Percentiles rank a stretch among this genome's conserved stretches.
phyloP scores from a whole-genome alignment of 2,797 vertebrate species.

The Pampus argenteus region DNA sequence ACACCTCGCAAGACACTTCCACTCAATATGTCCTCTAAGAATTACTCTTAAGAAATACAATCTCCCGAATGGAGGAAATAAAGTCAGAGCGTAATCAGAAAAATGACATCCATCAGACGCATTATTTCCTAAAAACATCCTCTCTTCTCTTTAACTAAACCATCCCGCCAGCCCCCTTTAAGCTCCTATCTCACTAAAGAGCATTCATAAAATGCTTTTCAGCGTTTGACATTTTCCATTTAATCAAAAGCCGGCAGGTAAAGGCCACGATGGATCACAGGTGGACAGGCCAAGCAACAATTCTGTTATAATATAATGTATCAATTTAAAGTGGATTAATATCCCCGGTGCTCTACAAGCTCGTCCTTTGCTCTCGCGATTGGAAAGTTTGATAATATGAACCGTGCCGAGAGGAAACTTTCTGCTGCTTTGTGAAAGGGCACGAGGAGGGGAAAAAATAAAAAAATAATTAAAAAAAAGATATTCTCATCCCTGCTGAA shows the following conservation, averaged over 20 bases:
- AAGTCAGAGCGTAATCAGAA: slow-evolving; percentile 48
- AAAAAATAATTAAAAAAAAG: too few relatives aligned
- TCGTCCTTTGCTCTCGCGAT: slow-evolving; percentile 65
- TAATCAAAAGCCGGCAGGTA: slow-evolving; percentile 75
- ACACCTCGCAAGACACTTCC: slow-evolving; percentile 34
- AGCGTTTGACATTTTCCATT: slow-evolving; percentile 82
- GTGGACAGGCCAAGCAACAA: slow-evolving; percentile 65
- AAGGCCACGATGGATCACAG: slow-evolving; percentile 74
- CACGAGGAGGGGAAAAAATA: not conserved
- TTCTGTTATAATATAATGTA: slow-evolving; percentile 71
- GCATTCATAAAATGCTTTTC: slow-evolving; percentile 75
- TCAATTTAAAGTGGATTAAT: slow-evolving; percentile 76
- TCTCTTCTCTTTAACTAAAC: not conserved
- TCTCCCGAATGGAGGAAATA: slow-evolving; percentile 56
- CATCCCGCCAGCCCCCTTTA: slow-evolving; percentile 30
- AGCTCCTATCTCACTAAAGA: slow-evolving; percentile 68
- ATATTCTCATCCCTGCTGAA: slow-evolving; percentile 43
- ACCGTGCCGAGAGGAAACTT: slow-evolving; percentile 53
- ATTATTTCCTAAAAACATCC: slow-evolving; percentile 55
- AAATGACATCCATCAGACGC: slow-evolving; percentile 58
- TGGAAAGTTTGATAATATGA: slow-evolving; percentile 68
- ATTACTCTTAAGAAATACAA: slow-evolving; percentile 43
- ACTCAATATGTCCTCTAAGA: slow-evolving; percentile 25
- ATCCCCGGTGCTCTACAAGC: slow-evolving; percentile 57
- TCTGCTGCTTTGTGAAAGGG: slow-evolving; percentile 45